A percentile compares a stretch with the other conserved stretches of the same genome.
These are phyloP conservation scores for Sceliomorpha sp. DNA, from an alignment of 2,888 invertebrate species.

Conservation along the genomic window DNA sequence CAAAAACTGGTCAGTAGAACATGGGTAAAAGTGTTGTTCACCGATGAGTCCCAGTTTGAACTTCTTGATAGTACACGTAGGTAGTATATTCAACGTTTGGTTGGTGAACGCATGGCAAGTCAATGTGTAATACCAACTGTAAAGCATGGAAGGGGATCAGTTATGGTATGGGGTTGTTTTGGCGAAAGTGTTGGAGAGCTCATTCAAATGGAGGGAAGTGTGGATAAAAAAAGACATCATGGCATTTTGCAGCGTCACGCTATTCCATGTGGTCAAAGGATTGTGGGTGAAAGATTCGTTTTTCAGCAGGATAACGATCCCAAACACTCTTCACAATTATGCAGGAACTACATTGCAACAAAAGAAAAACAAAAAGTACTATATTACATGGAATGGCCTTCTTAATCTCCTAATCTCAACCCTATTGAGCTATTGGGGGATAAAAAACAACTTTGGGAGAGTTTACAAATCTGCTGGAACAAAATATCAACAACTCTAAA, in stretches of 20 bases:
- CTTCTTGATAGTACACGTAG: constrained; percentile 27
- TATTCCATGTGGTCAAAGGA: constrained; percentile 37
- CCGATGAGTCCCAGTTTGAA: constrained; percentile 54
- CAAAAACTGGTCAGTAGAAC: constrained; percentile 22
- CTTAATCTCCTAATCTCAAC: constrained; percentile 42
- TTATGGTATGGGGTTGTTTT: constrained; percentile 57
- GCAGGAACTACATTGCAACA: constrained; percentile 37
- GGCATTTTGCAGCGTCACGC: constrained; percentile 41
- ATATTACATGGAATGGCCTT: constrained; percentile 39
- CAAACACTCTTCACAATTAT: constrained; percentile 49
- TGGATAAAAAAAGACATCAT: constrained; percentile 50
- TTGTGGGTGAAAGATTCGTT: constrained; percentile 48
- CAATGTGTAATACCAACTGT: constrained; percentile 49
- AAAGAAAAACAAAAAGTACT: constrained; percentile 26
- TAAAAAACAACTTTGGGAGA: constrained; percentile 47
- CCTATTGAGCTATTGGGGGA: constrained; percentile 49
- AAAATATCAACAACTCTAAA: constrained; percentile 20
- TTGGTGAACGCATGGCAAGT: constrained; percentile 22
- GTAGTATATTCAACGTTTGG: constrained; percentile 31
- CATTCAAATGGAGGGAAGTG: constrained; percentile 54
- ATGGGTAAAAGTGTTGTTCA: constrained; percentile 52
- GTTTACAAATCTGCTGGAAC: constrained; percentile 62
- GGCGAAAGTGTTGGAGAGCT: constrained; percentile 40
- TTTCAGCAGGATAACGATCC: constrained; percentile 59
- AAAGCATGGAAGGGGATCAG: constrained; percentile 55